Evolutionary conservation across 2,797 vertebrate species (phyloP), one percentile per base, ranked within the genome.

Genomic region (Sebastes iracundus): DNA sequence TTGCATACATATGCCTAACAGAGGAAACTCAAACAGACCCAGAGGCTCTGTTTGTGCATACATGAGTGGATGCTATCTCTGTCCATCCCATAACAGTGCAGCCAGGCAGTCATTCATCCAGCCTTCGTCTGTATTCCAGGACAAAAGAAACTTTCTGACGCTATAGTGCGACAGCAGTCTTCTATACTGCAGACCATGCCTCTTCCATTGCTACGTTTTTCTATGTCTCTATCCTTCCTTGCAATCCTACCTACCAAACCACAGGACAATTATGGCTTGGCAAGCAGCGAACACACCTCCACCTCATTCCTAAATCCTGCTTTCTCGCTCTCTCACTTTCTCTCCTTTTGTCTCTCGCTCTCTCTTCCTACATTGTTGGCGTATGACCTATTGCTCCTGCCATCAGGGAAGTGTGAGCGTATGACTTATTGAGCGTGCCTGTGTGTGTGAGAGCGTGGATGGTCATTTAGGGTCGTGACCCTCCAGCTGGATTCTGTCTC

Each of bases 391-490:
- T 86, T 87, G 88, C 87, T 81, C 88, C 80, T 90, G 93, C 86
- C 90, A 92, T 87, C 84, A 91, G 84, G 86, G 80, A 83, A 89
- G 78, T 81, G 84, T 75, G 83, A 85, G 82, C 67, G 80, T 87
- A 84, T 90, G 88, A 90, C 88, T 92, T 89, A 91, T 84, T 76
- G 88, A 88, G 76, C 60, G 75, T 77, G 67, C 74, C 75, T 63
- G 72, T 25, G 63, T 75, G 77, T 58, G 82, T 85, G 69, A 68
- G 85, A 75, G 83, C 10, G 77, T 49, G 81, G 77, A 87, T 87
- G 89, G 90, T 89, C 90, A 87, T 90, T 91, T 85, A 66, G 83
- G 88, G 90, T 90, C 72, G n/a, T 89, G 90, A 92, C 90, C 91
- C 85, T 81, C 88, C 90, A 89, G 87, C 89, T 90, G 89, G 87